phyloP scores from a whole-genome alignment of 2,113 vertebrate species.

The Rhinoptilus africanus region DNA sequence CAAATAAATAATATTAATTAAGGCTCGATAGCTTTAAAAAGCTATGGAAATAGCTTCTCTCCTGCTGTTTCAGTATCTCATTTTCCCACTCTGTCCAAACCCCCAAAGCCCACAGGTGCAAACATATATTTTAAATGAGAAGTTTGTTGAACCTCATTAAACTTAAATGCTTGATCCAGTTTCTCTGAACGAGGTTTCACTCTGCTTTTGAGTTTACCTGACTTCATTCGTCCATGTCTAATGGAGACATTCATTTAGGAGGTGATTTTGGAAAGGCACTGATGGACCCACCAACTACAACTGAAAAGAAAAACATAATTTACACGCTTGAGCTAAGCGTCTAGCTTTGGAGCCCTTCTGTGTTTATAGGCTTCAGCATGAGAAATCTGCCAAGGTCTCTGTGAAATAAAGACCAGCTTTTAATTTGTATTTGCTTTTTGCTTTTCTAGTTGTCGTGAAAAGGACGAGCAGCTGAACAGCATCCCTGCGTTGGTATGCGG shows the following conservation, averaged over 20 bases:
- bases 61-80: conserved; percentile 43
- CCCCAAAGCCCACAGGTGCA: conserved; percentile 30
- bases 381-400: background rate
- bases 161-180: conserved; percentile 32
- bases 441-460: background rate
- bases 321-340: background rate
- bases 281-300: background rate
- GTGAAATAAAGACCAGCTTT: background rate
- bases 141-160: conserved; percentile 66
- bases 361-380: background rate
- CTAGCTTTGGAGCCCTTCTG: background rate
- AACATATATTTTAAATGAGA: conserved; percentile 51
- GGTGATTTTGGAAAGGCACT: background rate
- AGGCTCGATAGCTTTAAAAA: conserved; percentile 32
- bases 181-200: background rate
- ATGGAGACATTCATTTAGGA: background rate
- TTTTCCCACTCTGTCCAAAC: conserved; percentile 36
- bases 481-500: conserved; percentile 4
- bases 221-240: background rate
- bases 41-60: conserved; percentile 34
- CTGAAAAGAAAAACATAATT: background rate
- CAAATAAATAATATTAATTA: conserved; percentile 67
- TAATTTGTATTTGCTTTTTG: conserved; percentile 21
- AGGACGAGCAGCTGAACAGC: conserved; percentile 9
- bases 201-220: conserved; percentile 22